Base-by-base conservation (phyloP, 2,888 invertebrate species). In the Volucella zonaria region DNA sequence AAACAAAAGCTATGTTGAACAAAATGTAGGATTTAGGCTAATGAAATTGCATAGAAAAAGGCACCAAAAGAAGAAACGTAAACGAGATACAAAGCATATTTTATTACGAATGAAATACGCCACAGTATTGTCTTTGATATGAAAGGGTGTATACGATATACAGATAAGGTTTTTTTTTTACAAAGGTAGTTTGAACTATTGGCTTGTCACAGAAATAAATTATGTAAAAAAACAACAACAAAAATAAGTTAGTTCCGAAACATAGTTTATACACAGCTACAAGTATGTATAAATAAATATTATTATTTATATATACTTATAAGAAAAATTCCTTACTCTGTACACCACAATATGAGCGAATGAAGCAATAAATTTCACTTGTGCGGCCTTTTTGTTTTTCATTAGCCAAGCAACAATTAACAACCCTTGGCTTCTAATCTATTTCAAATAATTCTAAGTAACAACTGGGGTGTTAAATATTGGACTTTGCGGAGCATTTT, bases 311-410 rank as follows among this genome's bases (percentile, higher is more conserved):
- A 58, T 31, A 8, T 45, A 40, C 11, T 15, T 66, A 40, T 23
- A n/a, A 18, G 15, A 23, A 2, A 12, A 11, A 42, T 62, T 54
- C 67, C 43, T 68, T n/a, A 49, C 31, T 52, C 45, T 47, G 42
- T 56, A 47, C 52, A 68, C 54, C 76, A 68, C 45, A 76, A 61
- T 52, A 18, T 43, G 67, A 67, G 52, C 59, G 45, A 52, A 38
- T 18, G 8, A 52, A 76, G 67, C 76, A 61, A 67, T 58, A 18
- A 3, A 54, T 15, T 56, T 15, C 10, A 56, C 31, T 43, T 66
- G 12, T 42, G 66, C 40, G 47, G 12, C 51, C 14, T 51, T 8
- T 38, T 59, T n/a, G n/a, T n/a, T 64, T 38, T n/a, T 15, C 31
- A 31, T 31, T 6, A 31, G 31, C 31, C 31, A 31, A 31, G 31